Conservation (phyloP, 2,797 vertebrate genomes). For the Oreortyx pictus region DNA sequence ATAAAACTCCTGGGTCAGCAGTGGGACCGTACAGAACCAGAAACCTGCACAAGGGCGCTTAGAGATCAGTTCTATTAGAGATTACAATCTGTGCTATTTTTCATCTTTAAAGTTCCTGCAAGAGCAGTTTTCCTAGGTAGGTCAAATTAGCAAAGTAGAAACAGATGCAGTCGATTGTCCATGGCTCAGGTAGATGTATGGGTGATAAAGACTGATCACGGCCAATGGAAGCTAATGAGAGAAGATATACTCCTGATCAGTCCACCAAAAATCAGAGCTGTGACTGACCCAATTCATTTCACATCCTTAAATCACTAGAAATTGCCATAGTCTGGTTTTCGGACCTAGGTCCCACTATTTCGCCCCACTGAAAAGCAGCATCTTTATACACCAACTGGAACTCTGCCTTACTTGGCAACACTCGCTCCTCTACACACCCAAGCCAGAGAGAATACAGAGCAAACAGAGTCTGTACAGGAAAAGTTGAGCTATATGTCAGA, state of each 20-base stretch:
- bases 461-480: constrained; percentile 9
- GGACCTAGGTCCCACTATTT: constrained; percentile 32
- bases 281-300: constrained; percentile 64
- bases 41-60: not conserved
- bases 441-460: not conserved
- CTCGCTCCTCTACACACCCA: not conserved
- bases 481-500: not conserved
- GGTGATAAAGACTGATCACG: constrained; percentile 71
- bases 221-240: constrained; percentile 66
- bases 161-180: constrained; percentile 69
- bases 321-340: constrained; percentile 26
- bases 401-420: constrained; percentile 37
- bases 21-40: constrained; percentile 21
- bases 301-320: constrained; percentile 57
- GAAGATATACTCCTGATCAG: constrained; percentile 63
- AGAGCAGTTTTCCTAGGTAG: constrained; percentile 63
- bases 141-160: constrained; percentile 74
- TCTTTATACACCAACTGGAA: constrained; percentile 3
- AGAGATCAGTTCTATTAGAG: constrained; percentile 65
- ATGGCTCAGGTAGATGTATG: constrained; percentile 25
- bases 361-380: constrained; percentile 4
- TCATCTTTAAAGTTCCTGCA: constrained; percentile 75
- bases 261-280: constrained; percentile 42
- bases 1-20: not conserved
- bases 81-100: constrained; percentile 59